These are phyloP conservation scores for Pipistrellus nathusii DNA, from an alignment of 2,797 vertebrate species.

Conservation along the genomic window DNA sequence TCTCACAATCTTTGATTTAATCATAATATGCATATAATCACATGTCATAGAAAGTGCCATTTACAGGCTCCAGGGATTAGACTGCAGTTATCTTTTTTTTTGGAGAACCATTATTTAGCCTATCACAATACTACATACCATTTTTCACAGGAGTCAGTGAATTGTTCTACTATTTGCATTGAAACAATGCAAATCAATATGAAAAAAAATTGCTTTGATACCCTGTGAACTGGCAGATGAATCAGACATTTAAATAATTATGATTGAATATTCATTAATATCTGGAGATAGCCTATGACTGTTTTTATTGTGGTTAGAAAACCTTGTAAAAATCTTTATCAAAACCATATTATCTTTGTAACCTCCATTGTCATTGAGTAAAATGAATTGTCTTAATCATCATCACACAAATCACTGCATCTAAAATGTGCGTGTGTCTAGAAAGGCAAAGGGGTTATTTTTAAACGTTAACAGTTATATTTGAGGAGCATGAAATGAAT, in stretches of 20 bases:
- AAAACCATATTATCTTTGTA: not conserved
- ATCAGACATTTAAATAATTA: conserved; percentile 39
- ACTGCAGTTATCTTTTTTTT: not conserved
- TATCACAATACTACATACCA: not conserved
- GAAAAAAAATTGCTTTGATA: not conserved
- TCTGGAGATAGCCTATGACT: not conserved
- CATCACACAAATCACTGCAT: not conserved
- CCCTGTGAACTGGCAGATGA: not conserved
- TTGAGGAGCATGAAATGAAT: not conserved
- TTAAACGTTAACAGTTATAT: not conserved
- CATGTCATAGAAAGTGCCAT: not conserved
- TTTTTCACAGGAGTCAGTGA: not conserved
- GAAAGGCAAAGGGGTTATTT: not conserved
- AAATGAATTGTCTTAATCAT: conserved; percentile 36
- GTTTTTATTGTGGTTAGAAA: conserved; percentile 57
- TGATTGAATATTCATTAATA: conserved; percentile 59
- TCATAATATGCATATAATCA: not conserved
- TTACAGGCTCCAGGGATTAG: not conserved
- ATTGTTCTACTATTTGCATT: not conserved
- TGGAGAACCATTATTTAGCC: not conserved
- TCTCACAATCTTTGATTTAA: not conserved
- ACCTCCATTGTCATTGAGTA: conserved; percentile 45
- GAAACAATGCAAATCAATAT: conserved; percentile 15
- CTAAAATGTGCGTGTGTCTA: conserved; percentile 8
- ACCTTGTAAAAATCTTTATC: conserved; percentile 28